Evolutionary conservation across 2,113 vertebrate species (phyloP), one percentile per base, ranked within the genome.

Genomic region (Podiceps cristatus): DNA sequence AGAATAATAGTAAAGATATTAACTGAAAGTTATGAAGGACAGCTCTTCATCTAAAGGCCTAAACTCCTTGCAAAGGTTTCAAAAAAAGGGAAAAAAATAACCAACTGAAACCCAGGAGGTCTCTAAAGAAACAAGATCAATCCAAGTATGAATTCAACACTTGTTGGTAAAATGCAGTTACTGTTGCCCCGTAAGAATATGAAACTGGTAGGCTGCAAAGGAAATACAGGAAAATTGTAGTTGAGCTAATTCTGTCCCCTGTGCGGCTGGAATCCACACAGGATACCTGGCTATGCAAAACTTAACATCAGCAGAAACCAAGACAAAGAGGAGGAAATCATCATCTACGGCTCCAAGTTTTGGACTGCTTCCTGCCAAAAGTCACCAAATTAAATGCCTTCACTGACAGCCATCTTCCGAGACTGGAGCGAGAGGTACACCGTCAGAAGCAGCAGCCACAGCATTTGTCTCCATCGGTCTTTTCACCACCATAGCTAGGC

Each of bases 11-110:
- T 66, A 86, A 91, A 90, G 88, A 73, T 72, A 85, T 66, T 90
- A 96, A 97, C 72, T 56, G 58, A 89, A 86, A 86, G 50, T 77
- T 93, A 47, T 58, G 83, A 93, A 95, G 88, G 53, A 82, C 47
- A 95, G 29, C 8, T 72, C 88, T 90, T 90, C 28, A 94, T 84
- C 58, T 80, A 45, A 91, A 50, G 20, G 62, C 55, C 53, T 91
- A 35, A 58, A 63, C n/a, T 83, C 45, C 74, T 90, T 79, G 29
- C 49, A 78, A 84, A 78, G 29, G 2, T 63, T 94, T 89, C 18
- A 35, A 77, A 71, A 80, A 74, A 58, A 67, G 31, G 5, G 3
- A n/a, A 66, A 63, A 85, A 49, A 56, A 28, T 4, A 86, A 33
- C 15, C 29, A 71, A 60, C 13, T 5, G 40, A 75, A 94, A 24